A percentile compares a stretch with the other conserved stretches of the same genome.
Conservation (phyloP, 2,888 invertebrate genomes). For the Luperina testacea region DNA sequence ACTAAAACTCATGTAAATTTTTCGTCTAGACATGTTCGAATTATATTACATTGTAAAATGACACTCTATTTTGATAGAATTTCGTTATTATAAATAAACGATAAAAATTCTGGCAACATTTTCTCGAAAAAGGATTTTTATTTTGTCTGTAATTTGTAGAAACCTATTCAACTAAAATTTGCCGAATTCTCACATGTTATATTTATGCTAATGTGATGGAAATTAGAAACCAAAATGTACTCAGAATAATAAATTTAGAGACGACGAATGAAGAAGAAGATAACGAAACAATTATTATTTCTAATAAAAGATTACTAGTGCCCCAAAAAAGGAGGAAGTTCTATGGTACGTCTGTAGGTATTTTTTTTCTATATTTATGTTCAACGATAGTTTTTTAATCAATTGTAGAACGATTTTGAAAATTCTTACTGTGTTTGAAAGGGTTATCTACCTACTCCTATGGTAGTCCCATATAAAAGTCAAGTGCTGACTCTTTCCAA, state of each 20-base stretch:
- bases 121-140: neutral
- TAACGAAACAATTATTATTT: too few relatives aligned
- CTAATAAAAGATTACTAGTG: too few relatives aligned
- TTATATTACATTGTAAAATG: conserved; percentile 48
- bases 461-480: too few relatives aligned
- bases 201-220: neutral
- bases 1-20: conserved; percentile 58
- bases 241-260: neutral
- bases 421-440: too few relatives aligned
- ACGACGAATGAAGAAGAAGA: neutral
- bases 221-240: neutral
- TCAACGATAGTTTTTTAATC: too few relatives aligned
- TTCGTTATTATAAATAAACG: conserved; percentile 7
- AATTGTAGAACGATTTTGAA: too few relatives aligned
- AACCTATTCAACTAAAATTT: conserved; percentile 18
- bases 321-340: too few relatives aligned
- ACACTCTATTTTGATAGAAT: conserved; percentile 28
- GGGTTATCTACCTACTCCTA: too few relatives aligned
- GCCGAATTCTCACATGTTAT: neutral
- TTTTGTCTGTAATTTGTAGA: neutral
- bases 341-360: too few relatives aligned
- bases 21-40: conserved; percentile 52
- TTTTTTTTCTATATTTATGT: too few relatives aligned
- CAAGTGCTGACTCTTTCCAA: too few relatives aligned
- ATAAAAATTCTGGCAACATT: conserved; percentile 20